A percentile compares a stretch with the other conserved stretches of the same genome.
Evolutionary conservation across 92 coral and sea anemone species (phyloP).

Genomic region (Blastomussa wellsi): DNA sequence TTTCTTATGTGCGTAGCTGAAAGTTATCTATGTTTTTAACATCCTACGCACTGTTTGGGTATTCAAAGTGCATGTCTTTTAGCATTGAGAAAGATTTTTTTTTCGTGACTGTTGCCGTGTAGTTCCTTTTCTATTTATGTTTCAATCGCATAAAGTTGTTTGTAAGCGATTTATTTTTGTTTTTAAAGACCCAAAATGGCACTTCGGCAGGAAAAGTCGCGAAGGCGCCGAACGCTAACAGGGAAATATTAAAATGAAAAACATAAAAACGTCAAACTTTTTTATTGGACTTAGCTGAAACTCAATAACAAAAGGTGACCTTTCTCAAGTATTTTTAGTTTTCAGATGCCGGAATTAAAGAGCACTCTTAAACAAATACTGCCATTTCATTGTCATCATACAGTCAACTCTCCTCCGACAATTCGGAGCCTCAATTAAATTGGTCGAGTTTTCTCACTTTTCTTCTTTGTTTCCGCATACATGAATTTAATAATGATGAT

Average conservation of each 20-base stretch:
- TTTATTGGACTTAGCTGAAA: constrained; percentile 20
- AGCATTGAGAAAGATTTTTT: not conserved
- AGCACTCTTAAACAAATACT: constrained; percentile 32
- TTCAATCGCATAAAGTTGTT: not conserved
- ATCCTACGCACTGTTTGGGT: not conserved
- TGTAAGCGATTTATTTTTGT: constrained; percentile 14
- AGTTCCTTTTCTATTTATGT: constrained; percentile 8
- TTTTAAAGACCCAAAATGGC: constrained; percentile 11
- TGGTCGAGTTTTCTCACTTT: constrained; percentile 3
- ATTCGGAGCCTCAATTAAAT: constrained; percentile 44
- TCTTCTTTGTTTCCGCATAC: constrained; percentile 8
- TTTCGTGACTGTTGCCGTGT: not conserved
- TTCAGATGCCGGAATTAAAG: constrained; percentile 39
- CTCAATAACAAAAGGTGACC: constrained; percentile 27
- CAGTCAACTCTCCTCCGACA: constrained; percentile 23
- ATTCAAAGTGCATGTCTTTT: not conserved
- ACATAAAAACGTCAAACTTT: constrained; percentile 25
- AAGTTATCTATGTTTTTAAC: constrained; percentile 21
- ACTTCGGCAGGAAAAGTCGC: constrained; percentile 9
- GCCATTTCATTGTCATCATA: constrained; percentile 7
- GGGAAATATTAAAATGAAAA: constrained; percentile 22
- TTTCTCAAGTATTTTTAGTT: constrained; percentile 30
- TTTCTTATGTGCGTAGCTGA: constrained; percentile 17
- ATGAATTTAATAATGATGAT: constrained; percentile 21
- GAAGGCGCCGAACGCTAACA: constrained; percentile 8